Evolutionary conservation across 1,140 invertebrate species (phyloP).

Genomic region (Philotrypesis tridentata): DNA sequence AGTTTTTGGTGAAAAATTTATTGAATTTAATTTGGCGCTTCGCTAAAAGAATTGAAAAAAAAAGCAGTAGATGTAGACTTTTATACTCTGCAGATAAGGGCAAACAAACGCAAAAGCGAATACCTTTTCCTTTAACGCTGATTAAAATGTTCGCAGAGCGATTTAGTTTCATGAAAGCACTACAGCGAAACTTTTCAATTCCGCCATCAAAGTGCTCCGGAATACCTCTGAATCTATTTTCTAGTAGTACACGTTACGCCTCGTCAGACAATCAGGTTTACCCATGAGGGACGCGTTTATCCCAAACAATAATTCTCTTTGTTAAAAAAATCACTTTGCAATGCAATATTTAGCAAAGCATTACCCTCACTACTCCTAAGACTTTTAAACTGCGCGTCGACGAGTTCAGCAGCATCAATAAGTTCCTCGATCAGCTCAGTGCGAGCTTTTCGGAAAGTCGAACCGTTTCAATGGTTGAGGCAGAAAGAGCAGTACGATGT

Average conservation of each 20-base stretch:
- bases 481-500: not conserved
- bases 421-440: not conserved
- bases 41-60: not conserved
- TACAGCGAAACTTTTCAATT: too few species aligned
- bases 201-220: too few species aligned
- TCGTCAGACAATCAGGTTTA: too few species aligned
- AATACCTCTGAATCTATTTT: too few species aligned
- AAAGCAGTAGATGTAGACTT: not conserved
- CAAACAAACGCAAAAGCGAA: not conserved
- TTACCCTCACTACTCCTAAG: too few species aligned
- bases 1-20: slow-evolving; percentile 10
- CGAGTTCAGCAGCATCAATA: not conserved
- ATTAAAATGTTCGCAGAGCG: not conserved
- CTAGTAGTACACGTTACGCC: too few species aligned
- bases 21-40: not conserved
- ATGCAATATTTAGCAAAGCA: too few species aligned
- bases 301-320: too few species aligned
- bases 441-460: not conserved
- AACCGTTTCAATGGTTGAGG: not conserved
- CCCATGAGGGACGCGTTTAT: too few species aligned
- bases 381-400: too few species aligned
- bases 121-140: not conserved
- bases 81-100: not conserved
- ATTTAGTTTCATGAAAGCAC: not conserved
- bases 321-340: too few species aligned